These are phyloP conservation scores for Halichoeres trimaculatus DNA, from an alignment of 2,113 vertebrate genomes.

Conservation along the genomic window DNA sequence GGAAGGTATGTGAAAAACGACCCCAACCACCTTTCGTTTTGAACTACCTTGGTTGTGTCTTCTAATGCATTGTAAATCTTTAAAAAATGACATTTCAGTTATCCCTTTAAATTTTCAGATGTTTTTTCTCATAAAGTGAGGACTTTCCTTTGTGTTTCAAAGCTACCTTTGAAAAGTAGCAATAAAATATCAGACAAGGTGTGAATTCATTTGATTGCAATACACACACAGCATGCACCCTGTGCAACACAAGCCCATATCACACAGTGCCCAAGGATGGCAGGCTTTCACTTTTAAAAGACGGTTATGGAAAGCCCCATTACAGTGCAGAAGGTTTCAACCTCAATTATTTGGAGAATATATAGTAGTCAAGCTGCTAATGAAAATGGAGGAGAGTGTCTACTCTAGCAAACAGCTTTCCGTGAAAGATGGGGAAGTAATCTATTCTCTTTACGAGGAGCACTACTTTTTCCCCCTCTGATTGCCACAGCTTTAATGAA, in stretches of 20 bases:
- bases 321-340: conserved; percentile 79
- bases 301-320: conserved; percentile 81
- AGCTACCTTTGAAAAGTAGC: conserved; percentile 68
- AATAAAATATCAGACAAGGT: conserved; percentile 54
- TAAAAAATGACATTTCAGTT: conserved; percentile 17
- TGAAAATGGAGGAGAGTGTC: conserved; percentile 79
- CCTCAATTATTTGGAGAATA: conserved; percentile 82
- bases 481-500: conserved; percentile 77
- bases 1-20: conserved; percentile 7
- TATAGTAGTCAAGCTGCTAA: conserved; percentile 79
- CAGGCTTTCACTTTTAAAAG: conserved; percentile 77
- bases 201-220: conserved; percentile 65
- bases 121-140: conserved; percentile 8
- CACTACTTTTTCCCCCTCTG: conserved; percentile 51
- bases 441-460: conserved; percentile 80
- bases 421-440: conserved; percentile 73
- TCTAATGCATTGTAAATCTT: background rate
- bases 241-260: conserved; percentile 35
- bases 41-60: background rate
- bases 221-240: background rate
- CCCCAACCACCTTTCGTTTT: background rate
- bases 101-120: conserved; percentile 33
- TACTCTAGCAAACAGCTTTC: conserved; percentile 74
- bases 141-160: conserved; percentile 43
- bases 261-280: conserved; percentile 66